These are phyloP conservation scores for Coregonus clupeaformis DNA, from an alignment of 2,113 vertebrate species.

Conservation along the genomic window DNA sequence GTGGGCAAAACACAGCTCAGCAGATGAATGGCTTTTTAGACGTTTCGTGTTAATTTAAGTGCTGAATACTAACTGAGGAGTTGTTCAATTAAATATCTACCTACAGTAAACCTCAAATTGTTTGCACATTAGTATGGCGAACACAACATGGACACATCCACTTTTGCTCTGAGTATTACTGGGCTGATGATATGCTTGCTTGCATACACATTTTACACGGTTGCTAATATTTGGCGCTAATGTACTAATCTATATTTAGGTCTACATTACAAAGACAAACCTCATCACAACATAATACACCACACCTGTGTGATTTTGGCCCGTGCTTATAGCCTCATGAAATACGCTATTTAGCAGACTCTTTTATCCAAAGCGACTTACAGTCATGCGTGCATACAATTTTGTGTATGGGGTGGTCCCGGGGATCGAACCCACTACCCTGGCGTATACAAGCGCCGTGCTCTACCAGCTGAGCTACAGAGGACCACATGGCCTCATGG, in stretches of 20 bases:
- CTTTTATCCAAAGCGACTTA: too few species aligned
- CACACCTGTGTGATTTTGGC: slow-evolving; percentile 38
- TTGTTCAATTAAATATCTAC: too few species aligned
- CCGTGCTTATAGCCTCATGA: slow-evolving; percentile 39
- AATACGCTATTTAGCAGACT: too few species aligned
- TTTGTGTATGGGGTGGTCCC: too few species aligned
- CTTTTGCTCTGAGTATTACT: background rate
- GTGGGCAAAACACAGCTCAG: background rate
- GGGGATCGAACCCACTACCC: too few species aligned
- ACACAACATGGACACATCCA: background rate
- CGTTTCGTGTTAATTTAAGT: too few species aligned
- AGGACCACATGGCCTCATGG: too few species aligned
- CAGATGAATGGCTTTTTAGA: too few species aligned
- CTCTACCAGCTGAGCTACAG: too few species aligned
- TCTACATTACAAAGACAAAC: slow-evolving; percentile 47
- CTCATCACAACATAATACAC: slow-evolving; percentile 26
- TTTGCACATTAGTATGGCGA: background rate
- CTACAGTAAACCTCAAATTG: background rate
- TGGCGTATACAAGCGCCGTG: too few species aligned
- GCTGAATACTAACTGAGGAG: too few species aligned
- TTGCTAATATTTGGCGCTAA: slow-evolving; percentile 7
- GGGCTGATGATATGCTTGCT: slow-evolving; percentile 12
- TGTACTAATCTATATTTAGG: slow-evolving; percentile 17
- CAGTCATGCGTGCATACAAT: too few species aligned
- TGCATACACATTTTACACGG: slow-evolving; percentile 4